Conservation (phyloP, 2,888 invertebrate genomes). For the Microplitis deprimator region DNA sequence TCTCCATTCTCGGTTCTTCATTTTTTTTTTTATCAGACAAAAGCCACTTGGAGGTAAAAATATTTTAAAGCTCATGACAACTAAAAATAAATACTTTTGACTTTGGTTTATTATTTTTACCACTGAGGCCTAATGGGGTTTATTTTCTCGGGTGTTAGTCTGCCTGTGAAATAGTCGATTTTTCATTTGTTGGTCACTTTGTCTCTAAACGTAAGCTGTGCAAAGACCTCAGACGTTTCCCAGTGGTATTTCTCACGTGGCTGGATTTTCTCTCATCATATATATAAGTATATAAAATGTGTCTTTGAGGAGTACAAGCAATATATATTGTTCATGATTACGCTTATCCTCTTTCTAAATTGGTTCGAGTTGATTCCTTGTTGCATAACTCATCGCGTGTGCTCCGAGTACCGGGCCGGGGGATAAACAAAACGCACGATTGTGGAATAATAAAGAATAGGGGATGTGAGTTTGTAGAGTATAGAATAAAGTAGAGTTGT, state of each 20-base stretch:
- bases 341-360: neutral
- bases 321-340: neutral
- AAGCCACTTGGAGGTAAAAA: too few species aligned
- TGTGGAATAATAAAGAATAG: constrained; percentile 1
- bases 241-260: neutral
- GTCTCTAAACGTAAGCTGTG: neutral
- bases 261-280: neutral
- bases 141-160: neutral
- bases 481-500: neutral
- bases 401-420: neutral
- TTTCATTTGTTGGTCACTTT: neutral
- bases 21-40: too few species aligned
- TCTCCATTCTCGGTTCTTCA: neutral
- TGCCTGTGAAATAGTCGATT: too few species aligned
- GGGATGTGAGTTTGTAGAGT: neutral
- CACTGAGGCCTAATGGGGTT: neutral
- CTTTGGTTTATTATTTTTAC: too few species aligned
- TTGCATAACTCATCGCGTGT: neutral
- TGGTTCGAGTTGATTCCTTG: neutral
- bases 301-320: neutral
- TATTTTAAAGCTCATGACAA: too few species aligned
- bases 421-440: neutral
- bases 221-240: neutral
- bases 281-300: neutral
- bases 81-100: too few species aligned